Evolutionary conservation across 2,113 vertebrate genomes (phyloP), one percentile per base, ranked within the genome.

Genomic region (Myiozetetes cayanensis): DNA sequence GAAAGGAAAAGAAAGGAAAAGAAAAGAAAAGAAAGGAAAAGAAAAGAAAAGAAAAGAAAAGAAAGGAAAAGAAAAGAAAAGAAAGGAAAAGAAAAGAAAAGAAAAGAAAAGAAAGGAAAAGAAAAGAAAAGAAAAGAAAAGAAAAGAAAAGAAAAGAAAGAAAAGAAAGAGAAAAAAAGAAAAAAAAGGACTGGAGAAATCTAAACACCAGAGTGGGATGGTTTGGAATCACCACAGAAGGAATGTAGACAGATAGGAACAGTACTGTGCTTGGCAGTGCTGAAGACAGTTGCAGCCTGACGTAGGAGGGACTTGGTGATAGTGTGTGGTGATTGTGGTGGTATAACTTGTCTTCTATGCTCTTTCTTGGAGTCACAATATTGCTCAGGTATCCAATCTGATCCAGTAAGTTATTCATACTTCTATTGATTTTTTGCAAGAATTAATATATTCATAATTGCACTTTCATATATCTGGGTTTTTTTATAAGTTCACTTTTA

Each of bases 311-410:
- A 19, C 9, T 61, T 41, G 9, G 20, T 49, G 28, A 21, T 19
- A 19, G 4, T 46, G 5, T 35, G 33, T 30, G 28, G 7, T 46
- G 15, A 35, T 2, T 30, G 15, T 56, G 19, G 4, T 35, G 13
- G 8, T n/a, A 53, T 0, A 0, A 46, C 18, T 53, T 24, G n/a
- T 67, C 28, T 65, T 43, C 23, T 41, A 1, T 33, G 25, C 15
- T 43, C 35, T 13, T 28, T 79, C 9, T 56, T 33, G 43, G 23
- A 30, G 17, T 47, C 6, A 53, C 16, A n/a, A 25, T 49, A 37
- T 43, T 16, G 5, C 3, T 68, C 8, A 50, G 15, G 18, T 74
- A 9, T 35, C 1, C 16, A 37, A 3, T 23, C 17, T 46, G 7
- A 59, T 49, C 12, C 7, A 24, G 24, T 11, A 47, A 15, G 0